Evolutionary conservation across 2,113 vertebrate species (phyloP).

Genomic region (Chlamydotis undulata): DNA sequence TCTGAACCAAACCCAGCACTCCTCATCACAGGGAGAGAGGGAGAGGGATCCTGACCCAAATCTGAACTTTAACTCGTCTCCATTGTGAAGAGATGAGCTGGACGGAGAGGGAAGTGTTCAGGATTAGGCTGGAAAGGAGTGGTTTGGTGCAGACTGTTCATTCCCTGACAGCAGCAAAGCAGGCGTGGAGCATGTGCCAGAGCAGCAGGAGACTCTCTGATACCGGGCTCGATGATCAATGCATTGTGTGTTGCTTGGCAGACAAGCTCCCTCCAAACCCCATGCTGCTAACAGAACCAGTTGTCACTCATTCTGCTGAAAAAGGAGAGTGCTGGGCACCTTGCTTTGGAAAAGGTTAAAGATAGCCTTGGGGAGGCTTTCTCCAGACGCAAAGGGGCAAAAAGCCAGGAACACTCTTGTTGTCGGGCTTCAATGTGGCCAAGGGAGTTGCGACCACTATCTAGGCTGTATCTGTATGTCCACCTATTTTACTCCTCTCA

Average conservation of each 20-base stretch:
- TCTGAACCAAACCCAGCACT: background rate
- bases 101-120: background rate
- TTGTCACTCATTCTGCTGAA: background rate
- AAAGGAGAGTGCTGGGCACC: background rate
- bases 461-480: accelerated
- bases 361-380: background rate
- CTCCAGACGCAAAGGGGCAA: background rate
- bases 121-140: background rate
- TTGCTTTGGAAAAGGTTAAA: background rate
- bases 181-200: background rate
- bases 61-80: background rate
- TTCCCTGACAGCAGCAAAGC: background rate
- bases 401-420: background rate
- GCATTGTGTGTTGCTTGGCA: background rate
- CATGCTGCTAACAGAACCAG: accelerated
- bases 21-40: background rate
- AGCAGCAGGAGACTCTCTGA: background rate
- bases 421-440: background rate
- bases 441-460: background rate
- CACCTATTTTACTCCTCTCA: background rate
- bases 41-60: background rate
- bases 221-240: background rate
- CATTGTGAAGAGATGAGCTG: background rate
- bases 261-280: background rate
- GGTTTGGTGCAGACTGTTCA: background rate